phyloP scores from a whole-genome alignment of 23 tunicate genomes.

The Botrylloides violaceus region DNA sequence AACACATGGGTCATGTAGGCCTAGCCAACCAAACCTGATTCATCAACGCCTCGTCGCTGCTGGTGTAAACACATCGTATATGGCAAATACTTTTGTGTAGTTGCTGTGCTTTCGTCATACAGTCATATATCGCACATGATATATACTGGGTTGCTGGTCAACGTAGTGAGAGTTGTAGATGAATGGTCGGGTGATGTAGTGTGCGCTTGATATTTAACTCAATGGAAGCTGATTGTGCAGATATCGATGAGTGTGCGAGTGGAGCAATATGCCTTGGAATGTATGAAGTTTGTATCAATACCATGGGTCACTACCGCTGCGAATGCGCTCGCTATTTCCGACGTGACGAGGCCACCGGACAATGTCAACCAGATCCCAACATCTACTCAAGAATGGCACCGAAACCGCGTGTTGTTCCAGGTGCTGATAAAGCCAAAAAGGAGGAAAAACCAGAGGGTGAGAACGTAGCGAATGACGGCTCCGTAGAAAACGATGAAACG shows the following conservation, averaged over 20 bases:
- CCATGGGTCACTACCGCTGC: constrained; percentile 92
- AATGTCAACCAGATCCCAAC: constrained; percentile 95
- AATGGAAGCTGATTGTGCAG: constrained; percentile 17
- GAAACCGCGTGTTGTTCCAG: background rate
- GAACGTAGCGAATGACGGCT: constrained; percentile 1
- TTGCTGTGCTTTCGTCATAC: too few relatives aligned
- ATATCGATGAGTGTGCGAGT: constrained; percentile 94
- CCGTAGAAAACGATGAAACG: constrained; percentile 1
- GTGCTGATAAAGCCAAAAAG: background rate
- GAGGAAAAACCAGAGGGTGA: constrained; percentile 40
- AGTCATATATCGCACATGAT: background rate
- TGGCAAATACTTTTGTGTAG: too few relatives aligned
- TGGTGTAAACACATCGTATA: too few relatives aligned
- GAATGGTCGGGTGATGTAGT: background rate
- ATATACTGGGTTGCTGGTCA: background rate
- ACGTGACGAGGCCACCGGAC: constrained; percentile 73
- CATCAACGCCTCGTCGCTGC: too few relatives aligned
- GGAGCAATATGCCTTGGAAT: constrained; percentile 95
- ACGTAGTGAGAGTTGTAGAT: too few relatives aligned
- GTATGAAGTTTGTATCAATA: constrained; percentile 95
- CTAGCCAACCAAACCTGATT: too few relatives aligned
- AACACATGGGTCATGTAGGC: too few relatives aligned
- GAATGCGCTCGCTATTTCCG: constrained; percentile 94
- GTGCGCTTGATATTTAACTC: background rate
- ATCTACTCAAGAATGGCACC: constrained; percentile 52